These are phyloP conservation scores for Erpetoichthys calabaricus DNA, from an alignment of 2,797 vertebrate species.

Conservation along the genomic window DNA sequence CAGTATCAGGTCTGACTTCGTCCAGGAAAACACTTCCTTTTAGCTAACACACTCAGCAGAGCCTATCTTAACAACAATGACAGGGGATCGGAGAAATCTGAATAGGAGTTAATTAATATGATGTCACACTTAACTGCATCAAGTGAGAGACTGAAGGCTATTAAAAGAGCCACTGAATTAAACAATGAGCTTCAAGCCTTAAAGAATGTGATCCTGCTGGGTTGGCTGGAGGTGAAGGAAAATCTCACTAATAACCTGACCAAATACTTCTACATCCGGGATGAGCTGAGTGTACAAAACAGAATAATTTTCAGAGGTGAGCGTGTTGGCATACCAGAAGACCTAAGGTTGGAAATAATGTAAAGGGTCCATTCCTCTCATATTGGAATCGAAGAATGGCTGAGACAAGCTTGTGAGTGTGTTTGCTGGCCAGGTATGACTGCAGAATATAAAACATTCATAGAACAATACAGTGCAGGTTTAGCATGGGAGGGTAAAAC, in stretches of 20 bases:
- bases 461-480: background rate
- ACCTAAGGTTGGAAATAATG: background rate
- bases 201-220: background rate
- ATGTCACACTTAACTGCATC: background rate
- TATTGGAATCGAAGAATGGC: background rate
- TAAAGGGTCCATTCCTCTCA: background rate
- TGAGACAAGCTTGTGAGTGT: background rate
- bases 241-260: background rate
- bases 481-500: background rate
- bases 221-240: background rate
- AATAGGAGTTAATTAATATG: background rate
- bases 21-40: slow-evolving; percentile 3
- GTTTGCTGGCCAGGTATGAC: background rate
- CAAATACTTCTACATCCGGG: background rate
- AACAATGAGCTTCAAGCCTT: background rate
- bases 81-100: background rate
- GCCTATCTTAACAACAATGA: background rate
- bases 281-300: slow-evolving; percentile 2
- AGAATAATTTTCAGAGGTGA: background rate
- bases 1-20: background rate
- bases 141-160: background rate
- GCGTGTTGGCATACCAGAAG: background rate
- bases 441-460: background rate
- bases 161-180: background rate
- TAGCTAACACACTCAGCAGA: background rate